phyloP scores from a whole-genome alignment of 1,140 invertebrate species.

The Polypedilum vanderplanki region DNA sequence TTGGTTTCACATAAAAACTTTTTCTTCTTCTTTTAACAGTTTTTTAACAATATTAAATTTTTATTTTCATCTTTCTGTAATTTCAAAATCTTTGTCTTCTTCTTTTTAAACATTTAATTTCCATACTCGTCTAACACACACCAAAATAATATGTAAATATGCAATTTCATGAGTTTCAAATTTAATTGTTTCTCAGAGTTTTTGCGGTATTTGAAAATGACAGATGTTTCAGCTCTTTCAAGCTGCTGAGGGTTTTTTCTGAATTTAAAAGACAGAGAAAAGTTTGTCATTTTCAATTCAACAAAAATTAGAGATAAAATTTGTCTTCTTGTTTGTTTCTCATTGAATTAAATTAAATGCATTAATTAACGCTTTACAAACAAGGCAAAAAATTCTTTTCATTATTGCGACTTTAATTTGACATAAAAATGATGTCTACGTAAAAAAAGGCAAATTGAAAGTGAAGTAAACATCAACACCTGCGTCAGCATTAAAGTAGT shows the following conservation, averaged over 20 bases:
- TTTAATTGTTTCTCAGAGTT: conserved; percentile 7
- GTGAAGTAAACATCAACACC: not conserved
- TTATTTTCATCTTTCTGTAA: too few relatives aligned
- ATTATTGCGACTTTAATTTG: too few relatives aligned
- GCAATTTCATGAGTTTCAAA: conserved; percentile 19
- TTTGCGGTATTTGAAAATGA: conserved; percentile 5
- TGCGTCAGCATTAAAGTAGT: not conserved
- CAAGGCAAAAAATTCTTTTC: too few relatives aligned
- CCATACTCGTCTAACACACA: not conserved
- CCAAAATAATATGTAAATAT: conserved; percentile 6
- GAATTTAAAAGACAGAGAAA: not conserved
- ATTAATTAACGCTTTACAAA: not conserved
- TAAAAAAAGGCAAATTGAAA: too few relatives aligned
- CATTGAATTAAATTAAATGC: conserved; percentile 19
- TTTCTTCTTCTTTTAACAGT: too few relatives aligned
- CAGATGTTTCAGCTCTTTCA: not conserved
- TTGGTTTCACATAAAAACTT: too few relatives aligned
- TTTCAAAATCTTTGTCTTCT: too few relatives aligned
- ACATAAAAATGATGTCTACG: too few relatives aligned
- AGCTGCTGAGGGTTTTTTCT: not conserved
- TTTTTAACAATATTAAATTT: too few relatives aligned
- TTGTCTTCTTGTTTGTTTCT: not conserved
- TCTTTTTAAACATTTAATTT: too few relatives aligned
- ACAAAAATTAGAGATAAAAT: not conserved
- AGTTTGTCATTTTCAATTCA: not conserved